Evolutionary conservation across 2,888 invertebrate genomes (phyloP), one percentile per base, ranked within the genome.

Genomic region (Rhagium mordax): DNA sequence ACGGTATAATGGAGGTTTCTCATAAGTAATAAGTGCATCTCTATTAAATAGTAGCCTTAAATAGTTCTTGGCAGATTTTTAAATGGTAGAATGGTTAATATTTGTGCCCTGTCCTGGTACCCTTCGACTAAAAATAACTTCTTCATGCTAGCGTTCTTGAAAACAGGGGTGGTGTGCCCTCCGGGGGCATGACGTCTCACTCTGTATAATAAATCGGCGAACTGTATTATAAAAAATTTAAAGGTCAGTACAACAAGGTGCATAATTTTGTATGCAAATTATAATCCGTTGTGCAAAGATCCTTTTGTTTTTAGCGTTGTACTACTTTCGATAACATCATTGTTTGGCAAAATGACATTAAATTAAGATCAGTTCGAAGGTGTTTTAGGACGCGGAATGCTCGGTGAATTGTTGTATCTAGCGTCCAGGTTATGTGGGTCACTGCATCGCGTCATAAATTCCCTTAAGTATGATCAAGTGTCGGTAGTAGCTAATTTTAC

Each of bases 241-340:
- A 33, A 59, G 59, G 59, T 59, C 33, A 29, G 7, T 27, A 6
- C 1, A 18, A 33, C 33, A 59, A 33, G 33, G 29, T 33, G 59
- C 18, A 59, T 59, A 33, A 16, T 59, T 29, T 15, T 16, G 2
- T 59, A 59, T 59, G 59, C 21, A 59, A 59, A 59, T 59, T 59
- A 57, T 27, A 27, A 41, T n/a, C 4, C 2, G 33, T 59, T 59
- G 59, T 59, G 16, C 59, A 16, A 24, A 59, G 29, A 59, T 59
- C 24, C 0, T n/a, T 21, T 4, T 21, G 2, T n/a, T 27, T 33
- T 59, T 33, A 7, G 7, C 33, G 15, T 27, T 59, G 59, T 16
- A 15, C 8, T 33, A 33, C 15, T 16, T 27, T 16, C 29, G 18
- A 33, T 29, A 33, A 5, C 16, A 15, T n/a, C 33, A 59, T 59